Conservation (phyloP, 2,113 vertebrate species). For the Bufo gargarizans region DNA sequence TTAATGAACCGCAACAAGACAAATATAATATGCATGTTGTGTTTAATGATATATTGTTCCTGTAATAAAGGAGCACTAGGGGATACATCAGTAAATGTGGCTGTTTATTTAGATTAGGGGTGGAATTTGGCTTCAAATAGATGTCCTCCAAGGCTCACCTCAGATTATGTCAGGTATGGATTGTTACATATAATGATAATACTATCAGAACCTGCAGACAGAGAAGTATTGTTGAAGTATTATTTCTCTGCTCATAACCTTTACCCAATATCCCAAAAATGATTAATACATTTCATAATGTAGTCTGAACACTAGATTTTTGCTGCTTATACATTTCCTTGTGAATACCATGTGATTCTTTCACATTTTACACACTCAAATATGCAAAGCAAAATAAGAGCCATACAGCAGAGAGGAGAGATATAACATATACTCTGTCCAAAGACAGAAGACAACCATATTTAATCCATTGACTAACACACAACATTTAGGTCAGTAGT, state of each 20-base stretch:
- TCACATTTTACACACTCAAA: background rate
- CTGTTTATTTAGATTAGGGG: slow-evolving; percentile 52
- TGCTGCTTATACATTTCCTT: background rate
- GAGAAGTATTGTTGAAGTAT: background rate
- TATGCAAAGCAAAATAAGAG: too few relatives aligned
- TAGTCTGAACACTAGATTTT: background rate
- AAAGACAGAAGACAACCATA: too few relatives aligned
- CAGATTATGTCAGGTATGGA: slow-evolving; percentile 13
- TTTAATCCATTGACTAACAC: too few relatives aligned
- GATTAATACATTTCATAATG: background rate
- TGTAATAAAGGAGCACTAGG: slow-evolving; percentile 59
- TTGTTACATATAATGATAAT: slow-evolving; percentile 32
- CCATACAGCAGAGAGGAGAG: too few relatives aligned
- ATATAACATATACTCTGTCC: too few relatives aligned
- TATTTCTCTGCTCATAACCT: background rate
- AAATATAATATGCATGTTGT: slow-evolving; percentile 68
- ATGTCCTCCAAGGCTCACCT: slow-evolving; percentile 2
- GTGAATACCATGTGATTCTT: background rate
- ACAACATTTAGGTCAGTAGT: too few relatives aligned
- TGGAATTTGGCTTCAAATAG: background rate
- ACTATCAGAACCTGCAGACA: slow-evolving; percentile 13
- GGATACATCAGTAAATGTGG: slow-evolving; percentile 62
- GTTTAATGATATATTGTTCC: slow-evolving; percentile 69
- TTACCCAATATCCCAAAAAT: background rate
- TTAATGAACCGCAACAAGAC: slow-evolving; percentile 75